Evolutionary conservation across 2,888 invertebrate species (phyloP).

Genomic region (Pegoplata infirma): DNA sequence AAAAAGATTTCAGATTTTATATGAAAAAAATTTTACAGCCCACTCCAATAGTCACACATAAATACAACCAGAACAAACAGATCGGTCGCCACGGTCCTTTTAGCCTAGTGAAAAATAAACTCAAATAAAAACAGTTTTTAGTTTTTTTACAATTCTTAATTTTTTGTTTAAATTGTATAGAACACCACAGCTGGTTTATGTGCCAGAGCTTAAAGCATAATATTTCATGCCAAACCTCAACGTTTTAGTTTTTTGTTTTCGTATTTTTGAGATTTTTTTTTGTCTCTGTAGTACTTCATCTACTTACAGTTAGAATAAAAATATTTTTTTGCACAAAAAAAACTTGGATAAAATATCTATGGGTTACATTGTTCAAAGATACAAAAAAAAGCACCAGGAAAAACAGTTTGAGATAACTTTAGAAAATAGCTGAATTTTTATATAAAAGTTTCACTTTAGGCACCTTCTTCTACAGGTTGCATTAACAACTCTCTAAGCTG

Average conservation of each 20-base stretch:
- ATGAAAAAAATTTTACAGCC: too few relatives aligned
- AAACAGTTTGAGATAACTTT: slow-evolving; percentile 32
- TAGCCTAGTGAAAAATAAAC: slow-evolving; percentile 47
- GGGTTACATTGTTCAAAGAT: slow-evolving; percentile 32
- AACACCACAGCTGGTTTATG: slow-evolving; percentile 55
- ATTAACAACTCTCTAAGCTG: slow-evolving; percentile 31
- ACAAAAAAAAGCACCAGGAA: slow-evolving; percentile 9
- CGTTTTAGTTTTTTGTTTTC: slow-evolving; percentile 50
- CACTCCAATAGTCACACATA: too few relatives aligned
- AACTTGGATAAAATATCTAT: slow-evolving; percentile 18
- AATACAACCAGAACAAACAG: slow-evolving; percentile 39
- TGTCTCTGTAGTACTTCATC: slow-evolving; percentile 4
- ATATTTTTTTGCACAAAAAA: background rate
- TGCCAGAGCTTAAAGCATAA: slow-evolving; percentile 53
- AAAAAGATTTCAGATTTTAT: too few relatives aligned
- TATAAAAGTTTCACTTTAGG: slow-evolving; percentile 51
- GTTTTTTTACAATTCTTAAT: slow-evolving; percentile 12
- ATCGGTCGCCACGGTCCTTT: slow-evolving; percentile 12
- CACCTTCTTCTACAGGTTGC: slow-evolving; percentile 50
- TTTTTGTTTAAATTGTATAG: slow-evolving; percentile 41
- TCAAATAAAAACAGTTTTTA: slow-evolving; percentile 49
- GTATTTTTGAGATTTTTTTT: too few relatives aligned
- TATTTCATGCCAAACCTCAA: slow-evolving; percentile 63
- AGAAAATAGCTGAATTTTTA: slow-evolving; percentile 49
- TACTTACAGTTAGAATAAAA: slow-evolving; percentile 6